These are phyloP conservation scores for Chironomus tepperi DNA, from an alignment of 1,140 invertebrate genomes.

Conservation along the genomic window DNA sequence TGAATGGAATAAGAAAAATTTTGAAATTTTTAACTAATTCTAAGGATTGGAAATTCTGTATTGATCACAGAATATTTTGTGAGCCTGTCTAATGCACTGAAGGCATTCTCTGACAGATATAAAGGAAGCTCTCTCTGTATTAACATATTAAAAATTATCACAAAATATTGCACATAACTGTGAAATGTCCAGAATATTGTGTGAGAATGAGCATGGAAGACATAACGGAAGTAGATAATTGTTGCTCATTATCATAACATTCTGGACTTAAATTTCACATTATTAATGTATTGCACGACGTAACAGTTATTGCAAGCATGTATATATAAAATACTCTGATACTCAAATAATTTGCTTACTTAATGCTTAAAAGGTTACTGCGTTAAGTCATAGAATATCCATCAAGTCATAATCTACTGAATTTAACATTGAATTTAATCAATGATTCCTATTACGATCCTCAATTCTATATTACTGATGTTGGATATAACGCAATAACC, in stretches of 20 bases:
- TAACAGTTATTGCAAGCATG: not conserved
- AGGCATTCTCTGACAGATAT: not conserved
- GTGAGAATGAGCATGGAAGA: slow-evolving; percentile 3
- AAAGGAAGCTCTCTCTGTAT: not conserved
- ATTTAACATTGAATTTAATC: too few species aligned
- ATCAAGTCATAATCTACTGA: too few species aligned
- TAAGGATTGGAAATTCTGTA: not conserved
- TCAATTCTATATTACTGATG: too few species aligned
- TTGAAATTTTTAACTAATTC: not conserved
- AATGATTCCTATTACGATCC: too few species aligned
- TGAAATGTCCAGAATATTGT: not conserved
- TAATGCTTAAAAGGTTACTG: too few species aligned
- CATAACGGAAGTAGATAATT: not conserved
- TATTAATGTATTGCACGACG: not conserved
- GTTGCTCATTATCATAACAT: not conserved
- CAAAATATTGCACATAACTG: slow-evolving; percentile 17
- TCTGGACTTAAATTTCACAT: not conserved
- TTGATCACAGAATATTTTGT: slow-evolving; percentile 23
- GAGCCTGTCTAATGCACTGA: not conserved
- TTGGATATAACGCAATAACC: not conserved
- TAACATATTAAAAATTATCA: not conserved
- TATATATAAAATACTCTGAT: slow-evolving; percentile 15
- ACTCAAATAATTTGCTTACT: not conserved
- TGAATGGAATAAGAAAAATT: not conserved
- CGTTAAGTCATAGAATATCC: too few species aligned